These are phyloP conservation scores for Molossus molossus DNA, from an alignment of 2,797 vertebrate genomes.

Conservation along the genomic window DNA sequence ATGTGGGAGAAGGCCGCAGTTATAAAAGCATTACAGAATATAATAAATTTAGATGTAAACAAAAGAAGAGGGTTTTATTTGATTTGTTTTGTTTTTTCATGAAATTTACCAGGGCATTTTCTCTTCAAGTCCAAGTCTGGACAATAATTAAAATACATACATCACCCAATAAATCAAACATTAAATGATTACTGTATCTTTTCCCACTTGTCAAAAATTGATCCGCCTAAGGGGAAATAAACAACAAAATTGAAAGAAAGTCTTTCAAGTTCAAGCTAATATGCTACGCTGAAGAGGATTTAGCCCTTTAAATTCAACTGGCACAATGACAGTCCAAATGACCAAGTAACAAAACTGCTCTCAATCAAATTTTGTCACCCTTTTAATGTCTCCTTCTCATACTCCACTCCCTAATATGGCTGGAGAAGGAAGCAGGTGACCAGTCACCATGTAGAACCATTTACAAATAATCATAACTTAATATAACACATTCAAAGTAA, in stretches of 20 bases:
- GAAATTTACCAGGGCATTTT: constrained; percentile 62
- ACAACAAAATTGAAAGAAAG: constrained; percentile 53
- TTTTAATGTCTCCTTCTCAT: constrained; percentile 9
- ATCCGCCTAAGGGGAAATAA: constrained; percentile 38
- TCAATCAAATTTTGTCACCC: background rate
- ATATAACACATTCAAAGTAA: constrained; percentile 23
- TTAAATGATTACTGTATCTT: constrained; percentile 38
- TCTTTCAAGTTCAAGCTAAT: constrained; percentile 57
- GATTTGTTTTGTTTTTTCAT: background rate
- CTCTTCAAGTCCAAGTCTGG: constrained; percentile 19
- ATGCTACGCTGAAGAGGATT: constrained; percentile 8
- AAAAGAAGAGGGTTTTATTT: background rate
- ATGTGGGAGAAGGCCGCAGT: background rate
- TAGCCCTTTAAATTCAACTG: constrained; percentile 45
- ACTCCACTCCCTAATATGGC: background rate
- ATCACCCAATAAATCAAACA: constrained; percentile 64
- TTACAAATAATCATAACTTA: constrained; percentile 52
- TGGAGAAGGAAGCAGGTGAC: background rate
- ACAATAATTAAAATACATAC: constrained; percentile 56
- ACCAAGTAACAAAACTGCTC: constrained; percentile 31
- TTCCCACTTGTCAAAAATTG: constrained; percentile 31
- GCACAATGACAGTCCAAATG: constrained; percentile 34
- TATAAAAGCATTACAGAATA: constrained; percentile 14
- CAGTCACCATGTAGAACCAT: background rate
- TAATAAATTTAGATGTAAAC: background rate